Evolutionary conservation across 2,797 vertebrate genomes (phyloP).

Genomic region (Eulemur mongoz): DNA sequence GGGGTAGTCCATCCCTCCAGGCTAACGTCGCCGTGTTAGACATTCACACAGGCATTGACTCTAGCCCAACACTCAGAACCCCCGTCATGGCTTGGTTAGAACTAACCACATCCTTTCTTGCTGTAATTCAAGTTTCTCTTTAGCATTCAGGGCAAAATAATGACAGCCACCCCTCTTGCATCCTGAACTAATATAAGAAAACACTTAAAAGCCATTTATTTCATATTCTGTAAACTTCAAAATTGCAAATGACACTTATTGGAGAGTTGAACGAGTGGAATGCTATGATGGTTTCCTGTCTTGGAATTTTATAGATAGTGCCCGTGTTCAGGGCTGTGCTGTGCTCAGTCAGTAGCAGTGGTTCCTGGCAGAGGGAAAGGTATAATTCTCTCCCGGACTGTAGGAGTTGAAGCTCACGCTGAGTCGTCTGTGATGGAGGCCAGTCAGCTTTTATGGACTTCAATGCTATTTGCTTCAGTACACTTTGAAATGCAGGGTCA

Average conservation of each 20-base stretch:
- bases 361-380: fast-evolving
- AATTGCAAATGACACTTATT: neutral
- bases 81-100: neutral
- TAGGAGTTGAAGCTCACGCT: neutral
- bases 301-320: neutral
- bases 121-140: neutral
- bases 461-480: constrained; percentile 52
- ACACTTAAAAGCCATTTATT: neutral
- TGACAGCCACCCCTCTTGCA: neutral
- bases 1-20: neutral
- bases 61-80: neutral
- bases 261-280: neutral
- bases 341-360: neutral
- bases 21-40: neutral
- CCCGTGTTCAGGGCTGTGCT: neutral
- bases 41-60: neutral
- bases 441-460: constrained; percentile 23
- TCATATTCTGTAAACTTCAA: constrained; percentile 11
- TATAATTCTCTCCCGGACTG: neutral
- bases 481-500: constrained; percentile 66
- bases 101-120: neutral
- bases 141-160: neutral
- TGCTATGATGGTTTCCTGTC: neutral
- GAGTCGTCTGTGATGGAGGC: neutral
- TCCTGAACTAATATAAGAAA: neutral